A percentile compares a stretch with the other conserved stretches of the same genome.
Conservation (phyloP, 2,113 vertebrate species). For the Cheilinus undulatus region DNA sequence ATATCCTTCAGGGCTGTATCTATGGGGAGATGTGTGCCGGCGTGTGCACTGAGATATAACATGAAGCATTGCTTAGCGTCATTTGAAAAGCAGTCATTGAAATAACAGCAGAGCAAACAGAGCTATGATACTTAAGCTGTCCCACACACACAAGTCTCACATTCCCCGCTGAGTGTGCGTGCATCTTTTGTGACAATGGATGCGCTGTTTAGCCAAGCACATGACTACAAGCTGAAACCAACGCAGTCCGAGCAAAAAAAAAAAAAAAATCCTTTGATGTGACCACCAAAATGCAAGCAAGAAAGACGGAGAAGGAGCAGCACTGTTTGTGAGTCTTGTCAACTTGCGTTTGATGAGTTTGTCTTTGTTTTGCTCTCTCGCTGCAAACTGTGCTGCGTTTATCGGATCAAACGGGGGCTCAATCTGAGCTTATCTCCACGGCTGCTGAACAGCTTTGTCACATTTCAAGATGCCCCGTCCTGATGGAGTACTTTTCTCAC, state of each 20-base stretch:
- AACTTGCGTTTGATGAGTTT: conserved; percentile 76
- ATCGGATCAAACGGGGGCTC: conserved; percentile 78
- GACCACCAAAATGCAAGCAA: conserved; percentile 33
- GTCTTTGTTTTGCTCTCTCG: conserved; percentile 77
- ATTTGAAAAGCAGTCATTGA: conserved; percentile 56
- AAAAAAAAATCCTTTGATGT: conserved; percentile 50
- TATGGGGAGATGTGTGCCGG: conserved; percentile 66
- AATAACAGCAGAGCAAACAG: conserved; percentile 44
- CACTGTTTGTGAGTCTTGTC: conserved; percentile 65
- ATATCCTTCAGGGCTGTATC: conserved; percentile 73
- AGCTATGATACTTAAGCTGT: conserved; percentile 37
- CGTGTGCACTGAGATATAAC: conserved; percentile 51
- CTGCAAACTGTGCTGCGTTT: conserved; percentile 71
- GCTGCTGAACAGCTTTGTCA: conserved; percentile 84
- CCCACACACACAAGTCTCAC: conserved; percentile 33
- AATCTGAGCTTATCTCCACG: conserved; percentile 82
- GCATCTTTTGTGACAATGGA: conserved; percentile 50
- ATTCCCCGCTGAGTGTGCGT: conserved; percentile 26
- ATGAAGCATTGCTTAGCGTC: conserved; percentile 48
- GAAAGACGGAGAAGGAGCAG: conserved; percentile 42
- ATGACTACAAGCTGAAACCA: conserved; percentile 50
- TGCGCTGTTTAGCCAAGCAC: conserved; percentile 49
- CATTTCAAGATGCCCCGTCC: conserved; percentile 85
- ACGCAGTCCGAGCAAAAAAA: conserved; percentile 16
- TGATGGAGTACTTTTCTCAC: conserved; percentile 84